Evolutionary conservation across 2,113 vertebrate species (phyloP).

Genomic region (Phoenicopterus ruber): DNA sequence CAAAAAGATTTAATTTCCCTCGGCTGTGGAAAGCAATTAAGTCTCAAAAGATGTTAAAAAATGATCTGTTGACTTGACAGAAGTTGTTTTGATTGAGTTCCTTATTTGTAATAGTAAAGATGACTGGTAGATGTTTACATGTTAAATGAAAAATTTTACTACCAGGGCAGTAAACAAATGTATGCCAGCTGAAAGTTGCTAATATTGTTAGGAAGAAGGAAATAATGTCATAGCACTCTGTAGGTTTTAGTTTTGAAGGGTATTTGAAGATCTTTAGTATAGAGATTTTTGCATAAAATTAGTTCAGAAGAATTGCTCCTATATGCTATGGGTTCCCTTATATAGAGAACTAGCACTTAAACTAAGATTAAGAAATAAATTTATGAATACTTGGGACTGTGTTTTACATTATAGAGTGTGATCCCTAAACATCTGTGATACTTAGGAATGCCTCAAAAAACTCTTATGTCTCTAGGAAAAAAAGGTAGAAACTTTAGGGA

Average conservation of each 20-base stretch:
- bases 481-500: background rate
- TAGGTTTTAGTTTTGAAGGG: background rate
- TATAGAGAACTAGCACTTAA: background rate
- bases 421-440: background rate
- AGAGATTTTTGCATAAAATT: background rate
- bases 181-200: background rate
- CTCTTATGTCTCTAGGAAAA: background rate
- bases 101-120: background rate
- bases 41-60: constrained; percentile 11
- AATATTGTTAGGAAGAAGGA: background rate
- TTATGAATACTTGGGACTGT: background rate
- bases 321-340: background rate
- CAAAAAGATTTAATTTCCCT: background rate
- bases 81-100: background rate
- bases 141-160: background rate
- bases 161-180: background rate
- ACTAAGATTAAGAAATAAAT: background rate
- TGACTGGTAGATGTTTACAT: background rate
- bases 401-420: background rate
- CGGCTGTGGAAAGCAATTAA: constrained; percentile 10
- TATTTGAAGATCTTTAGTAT: background rate
- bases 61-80: background rate
- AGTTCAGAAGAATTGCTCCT: background rate
- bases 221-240: background rate
- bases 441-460: background rate